Conservation (phyloP, 1,140 invertebrate species). For the Drosophila kurseongensis region DNA sequence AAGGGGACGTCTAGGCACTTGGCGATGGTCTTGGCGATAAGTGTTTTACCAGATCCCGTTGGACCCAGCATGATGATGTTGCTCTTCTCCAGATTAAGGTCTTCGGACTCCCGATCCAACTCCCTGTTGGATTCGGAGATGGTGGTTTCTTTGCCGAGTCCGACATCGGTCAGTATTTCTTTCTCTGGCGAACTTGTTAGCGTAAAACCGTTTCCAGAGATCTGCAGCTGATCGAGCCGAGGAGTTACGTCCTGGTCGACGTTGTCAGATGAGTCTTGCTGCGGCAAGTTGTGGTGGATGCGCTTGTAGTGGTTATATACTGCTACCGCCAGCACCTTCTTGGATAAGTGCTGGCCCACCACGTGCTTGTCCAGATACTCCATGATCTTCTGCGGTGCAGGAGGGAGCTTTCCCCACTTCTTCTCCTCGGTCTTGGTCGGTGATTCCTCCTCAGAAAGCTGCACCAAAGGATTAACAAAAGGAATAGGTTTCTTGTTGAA, state of each 20-base stretch:
- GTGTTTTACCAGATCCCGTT: slow-evolving; percentile 99
- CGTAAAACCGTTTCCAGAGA: slow-evolving; percentile 91
- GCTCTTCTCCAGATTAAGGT: slow-evolving; percentile 96
- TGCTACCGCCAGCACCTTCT: slow-evolving; percentile 98
- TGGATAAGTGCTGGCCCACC: slow-evolving; percentile 98
- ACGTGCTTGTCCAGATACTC: slow-evolving; percentile 98
- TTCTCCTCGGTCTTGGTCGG: slow-evolving; percentile 90
- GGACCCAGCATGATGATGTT: slow-evolving; percentile 99
- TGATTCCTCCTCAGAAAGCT: no score
- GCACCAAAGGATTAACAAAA: no score
- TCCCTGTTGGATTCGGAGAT: no score
- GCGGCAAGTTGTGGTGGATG: slow-evolving; percentile 96
- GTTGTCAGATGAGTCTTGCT: slow-evolving; percentile 57
- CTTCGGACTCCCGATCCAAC: no score
- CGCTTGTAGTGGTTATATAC: slow-evolving; percentile 99
- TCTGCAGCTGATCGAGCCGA: slow-evolving; percentile 90
- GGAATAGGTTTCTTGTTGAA: no score
- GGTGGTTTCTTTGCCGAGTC: neutral
- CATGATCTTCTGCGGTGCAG: slow-evolving; percentile 98
- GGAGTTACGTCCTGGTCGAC: slow-evolving; percentile 84
- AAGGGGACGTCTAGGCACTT: slow-evolving; percentile 98
- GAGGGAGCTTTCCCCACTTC: slow-evolving; percentile 90
- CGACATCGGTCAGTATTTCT: slow-evolving; percentile 85
- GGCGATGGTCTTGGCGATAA: slow-evolving; percentile 98
- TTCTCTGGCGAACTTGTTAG: slow-evolving; percentile 84